A percentile compares a stretch with the other conserved stretches of the same genome.
phyloP scores from a whole-genome alignment of 2,113 vertebrate genomes.

The Chloebia gouldiae region DNA sequence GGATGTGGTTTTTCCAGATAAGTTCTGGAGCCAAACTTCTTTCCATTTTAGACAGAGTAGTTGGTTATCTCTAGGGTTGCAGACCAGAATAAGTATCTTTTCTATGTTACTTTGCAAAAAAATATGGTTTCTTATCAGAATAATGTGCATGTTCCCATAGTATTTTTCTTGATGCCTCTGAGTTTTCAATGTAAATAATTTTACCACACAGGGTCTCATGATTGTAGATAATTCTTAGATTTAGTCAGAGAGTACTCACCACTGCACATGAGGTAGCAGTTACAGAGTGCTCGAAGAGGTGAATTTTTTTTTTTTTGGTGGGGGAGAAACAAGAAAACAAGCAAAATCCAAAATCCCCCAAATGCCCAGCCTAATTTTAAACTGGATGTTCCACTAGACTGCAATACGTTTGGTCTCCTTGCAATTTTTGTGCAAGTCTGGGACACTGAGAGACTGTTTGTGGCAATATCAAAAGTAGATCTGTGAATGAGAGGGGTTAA shows the following conservation, averaged over 20 bases:
- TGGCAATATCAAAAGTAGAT: neutral
- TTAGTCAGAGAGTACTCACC: neutral
- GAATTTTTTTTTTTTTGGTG: neutral
- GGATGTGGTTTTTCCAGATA: neutral
- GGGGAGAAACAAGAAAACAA: neutral
- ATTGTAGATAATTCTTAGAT: neutral
- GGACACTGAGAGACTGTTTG: neutral
- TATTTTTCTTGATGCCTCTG: neutral
- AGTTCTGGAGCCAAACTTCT: neutral
- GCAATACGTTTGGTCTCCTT: neutral
- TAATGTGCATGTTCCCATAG: neutral
- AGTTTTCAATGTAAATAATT: neutral
- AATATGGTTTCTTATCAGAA: neutral
- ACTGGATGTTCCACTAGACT: neutral
- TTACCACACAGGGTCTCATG: neutral
- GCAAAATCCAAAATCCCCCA: neutral
- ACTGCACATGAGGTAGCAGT: neutral
- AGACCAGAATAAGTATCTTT: neutral
- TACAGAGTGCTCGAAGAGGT: neutral
- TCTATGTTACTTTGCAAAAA: neutral
- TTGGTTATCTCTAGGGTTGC: neutral
- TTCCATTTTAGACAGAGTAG: neutral
- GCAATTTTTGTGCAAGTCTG: neutral
- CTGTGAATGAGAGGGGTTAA: neutral
- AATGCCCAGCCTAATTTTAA: neutral